phyloP scores from a whole-genome alignment of 2,797 vertebrate species.

The Fundulus diaphanus region DNA sequence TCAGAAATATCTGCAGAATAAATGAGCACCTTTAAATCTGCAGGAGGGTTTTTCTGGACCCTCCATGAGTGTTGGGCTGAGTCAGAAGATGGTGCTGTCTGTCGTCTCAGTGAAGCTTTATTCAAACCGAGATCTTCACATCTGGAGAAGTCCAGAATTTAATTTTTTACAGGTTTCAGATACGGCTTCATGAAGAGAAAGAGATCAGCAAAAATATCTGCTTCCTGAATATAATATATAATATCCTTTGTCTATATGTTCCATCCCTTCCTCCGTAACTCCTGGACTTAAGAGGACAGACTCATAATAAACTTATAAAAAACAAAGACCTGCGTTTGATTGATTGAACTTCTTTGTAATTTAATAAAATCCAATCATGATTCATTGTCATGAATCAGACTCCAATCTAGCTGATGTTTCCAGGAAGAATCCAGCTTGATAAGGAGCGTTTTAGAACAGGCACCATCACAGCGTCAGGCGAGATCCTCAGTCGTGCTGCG shows the following conservation, averaged over 20 bases:
- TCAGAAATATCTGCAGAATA: constrained; percentile 7
- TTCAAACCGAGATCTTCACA: not conserved
- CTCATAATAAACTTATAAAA: not conserved
- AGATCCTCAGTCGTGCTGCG: constrained; percentile 46
- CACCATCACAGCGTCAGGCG: constrained; percentile 52
- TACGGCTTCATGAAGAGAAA: too few species aligned
- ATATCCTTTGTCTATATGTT: too few species aligned
- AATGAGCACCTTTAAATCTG: not conserved
- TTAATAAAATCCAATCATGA: not conserved
- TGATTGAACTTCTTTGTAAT: not conserved
- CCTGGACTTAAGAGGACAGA: not conserved
- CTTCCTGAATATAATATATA: not conserved
- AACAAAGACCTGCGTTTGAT: not conserved
- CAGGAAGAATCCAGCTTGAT: constrained; percentile 17
- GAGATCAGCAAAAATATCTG: too few species aligned
- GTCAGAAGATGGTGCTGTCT: not conserved
- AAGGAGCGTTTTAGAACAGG: constrained; percentile 34
- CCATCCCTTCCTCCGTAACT: not conserved
- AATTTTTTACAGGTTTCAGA: too few species aligned
- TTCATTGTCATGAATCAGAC: not conserved
- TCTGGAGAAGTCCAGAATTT: not conserved
- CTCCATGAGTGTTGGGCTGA: not conserved
- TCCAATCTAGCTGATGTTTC: constrained; percentile 19
- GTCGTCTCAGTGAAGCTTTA: not conserved
- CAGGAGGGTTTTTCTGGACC: not conserved